Evolutionary conservation across 1,140 invertebrate species (phyloP).

Genomic region (Ceratina japonica): DNA sequence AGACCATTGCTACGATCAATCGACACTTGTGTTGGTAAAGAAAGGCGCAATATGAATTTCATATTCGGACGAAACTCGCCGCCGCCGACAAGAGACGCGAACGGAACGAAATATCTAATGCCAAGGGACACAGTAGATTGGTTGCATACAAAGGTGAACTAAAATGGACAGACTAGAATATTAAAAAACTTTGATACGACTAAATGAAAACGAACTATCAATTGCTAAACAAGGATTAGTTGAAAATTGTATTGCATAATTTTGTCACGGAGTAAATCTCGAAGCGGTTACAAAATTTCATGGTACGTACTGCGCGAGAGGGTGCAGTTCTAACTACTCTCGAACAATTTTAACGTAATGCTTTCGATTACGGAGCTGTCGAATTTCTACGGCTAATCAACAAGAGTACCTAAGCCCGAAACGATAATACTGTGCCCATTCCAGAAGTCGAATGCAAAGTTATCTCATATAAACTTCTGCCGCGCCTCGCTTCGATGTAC

Average conservation of each 20-base stretch:
- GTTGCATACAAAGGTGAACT: no score
- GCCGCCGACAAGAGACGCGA: background rate
- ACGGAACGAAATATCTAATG: background rate
- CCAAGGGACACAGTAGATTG: no score
- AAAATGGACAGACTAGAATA: no score
- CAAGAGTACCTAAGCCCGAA: constrained; percentile 53
- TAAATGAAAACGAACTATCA: no score
- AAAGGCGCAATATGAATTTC: constrained; percentile 44
- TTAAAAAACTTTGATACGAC: no score
- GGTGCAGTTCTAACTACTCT: background rate
- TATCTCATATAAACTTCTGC: constrained; percentile 63
- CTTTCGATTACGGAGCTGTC: constrained; percentile 48
- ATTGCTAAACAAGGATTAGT: no score
- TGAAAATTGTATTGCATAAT: background rate
- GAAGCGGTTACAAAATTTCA: background rate
- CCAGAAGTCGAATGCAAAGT: constrained; percentile 53
- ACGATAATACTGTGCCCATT: constrained; percentile 51
- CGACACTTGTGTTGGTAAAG: constrained; percentile 48
- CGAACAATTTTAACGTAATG: constrained; percentile 6
- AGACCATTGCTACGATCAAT: constrained; percentile 63
- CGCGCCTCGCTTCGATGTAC: constrained; percentile 10
- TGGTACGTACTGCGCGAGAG: background rate
- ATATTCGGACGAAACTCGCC: constrained; percentile 3
- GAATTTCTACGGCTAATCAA: constrained; percentile 60
- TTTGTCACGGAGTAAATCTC: background rate